Conservation (phyloP, 2,797 vertebrate species). For the Salarias fasciatus region DNA sequence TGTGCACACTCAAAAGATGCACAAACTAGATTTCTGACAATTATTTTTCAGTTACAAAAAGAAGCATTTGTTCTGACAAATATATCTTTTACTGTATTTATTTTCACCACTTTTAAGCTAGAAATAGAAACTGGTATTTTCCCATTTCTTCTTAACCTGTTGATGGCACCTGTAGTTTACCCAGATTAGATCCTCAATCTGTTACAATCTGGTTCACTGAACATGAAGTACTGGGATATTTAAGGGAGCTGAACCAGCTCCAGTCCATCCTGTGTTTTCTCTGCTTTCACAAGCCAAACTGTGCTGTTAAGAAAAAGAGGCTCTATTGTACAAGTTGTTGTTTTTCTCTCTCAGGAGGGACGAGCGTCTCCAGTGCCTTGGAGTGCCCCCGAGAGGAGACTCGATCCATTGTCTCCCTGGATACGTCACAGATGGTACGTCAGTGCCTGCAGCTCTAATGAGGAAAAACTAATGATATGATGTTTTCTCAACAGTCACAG, state of each 20-base stretch:
- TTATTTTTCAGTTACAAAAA: too few relatives aligned
- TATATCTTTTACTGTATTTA: too few relatives aligned
- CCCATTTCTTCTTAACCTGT: too few relatives aligned
- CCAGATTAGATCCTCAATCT: not conserved
- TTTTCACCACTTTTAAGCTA: too few relatives aligned
- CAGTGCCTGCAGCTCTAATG: too few relatives aligned
- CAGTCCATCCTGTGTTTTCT: not conserved
- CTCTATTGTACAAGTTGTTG: slow-evolving; percentile 16
- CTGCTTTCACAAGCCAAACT: slow-evolving; percentile 9
- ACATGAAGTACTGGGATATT: not conserved
- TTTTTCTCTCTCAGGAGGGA: slow-evolving; percentile 86
- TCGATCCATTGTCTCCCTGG: slow-evolving; percentile 93
- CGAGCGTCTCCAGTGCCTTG: slow-evolving; percentile 94
- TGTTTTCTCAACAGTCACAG: too few relatives aligned
- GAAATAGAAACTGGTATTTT: too few relatives aligned
- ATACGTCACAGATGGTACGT: slow-evolving; percentile 98
- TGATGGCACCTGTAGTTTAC: too few relatives aligned
- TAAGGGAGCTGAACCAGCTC: not conserved
- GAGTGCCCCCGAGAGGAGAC: slow-evolving; percentile 95
- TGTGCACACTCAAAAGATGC: too few relatives aligned
- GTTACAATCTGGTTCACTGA: not conserved
- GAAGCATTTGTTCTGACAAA: too few relatives aligned
- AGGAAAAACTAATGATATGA: too few relatives aligned
- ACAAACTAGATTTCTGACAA: too few relatives aligned
- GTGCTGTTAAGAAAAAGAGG: not conserved